Percentiles rank a stretch among this genome's conserved stretches.
Evolutionary conservation across 2,113 vertebrate species (phyloP).

Genomic region (Anarhynchus alexandrinus): DNA sequence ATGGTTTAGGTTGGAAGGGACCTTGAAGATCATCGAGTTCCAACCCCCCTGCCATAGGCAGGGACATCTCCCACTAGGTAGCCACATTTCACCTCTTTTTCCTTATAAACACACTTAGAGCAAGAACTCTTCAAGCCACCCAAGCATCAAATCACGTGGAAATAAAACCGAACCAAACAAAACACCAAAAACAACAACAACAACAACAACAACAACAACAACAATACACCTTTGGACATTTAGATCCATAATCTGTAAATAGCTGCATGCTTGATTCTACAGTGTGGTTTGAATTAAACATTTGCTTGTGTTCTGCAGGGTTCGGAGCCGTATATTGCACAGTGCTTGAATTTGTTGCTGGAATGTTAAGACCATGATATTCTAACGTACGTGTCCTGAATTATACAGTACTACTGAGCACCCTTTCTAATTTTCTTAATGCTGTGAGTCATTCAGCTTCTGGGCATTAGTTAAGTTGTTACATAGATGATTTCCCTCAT

Average conservation of each 20-base stretch:
- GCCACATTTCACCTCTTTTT: not conserved
- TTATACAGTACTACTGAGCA: constrained; percentile 19
- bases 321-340: not conserved
- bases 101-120: not conserved
- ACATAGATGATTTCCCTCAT: constrained; percentile 67
- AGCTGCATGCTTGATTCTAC: not conserved
- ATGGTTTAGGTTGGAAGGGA: too few species aligned
- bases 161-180: not conserved
- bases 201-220: not conserved
- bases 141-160: not conserved
- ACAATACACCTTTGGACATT: not conserved
- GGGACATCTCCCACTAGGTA: too few species aligned
- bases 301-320: not conserved
- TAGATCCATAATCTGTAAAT: not conserved
- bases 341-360: not conserved
- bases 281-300: not conserved
- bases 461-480: constrained; percentile 67
- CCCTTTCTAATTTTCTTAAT: constrained; percentile 53
- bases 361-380: not conserved
- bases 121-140: not conserved
- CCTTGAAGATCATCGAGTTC: too few species aligned
- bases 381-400: constrained; percentile 25
- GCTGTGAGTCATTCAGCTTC: constrained; percentile 51
- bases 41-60: too few species aligned
- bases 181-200: not conserved